Base-by-base conservation (phyloP, 2,888 invertebrate species). In the Panorpa germanica region DNA sequence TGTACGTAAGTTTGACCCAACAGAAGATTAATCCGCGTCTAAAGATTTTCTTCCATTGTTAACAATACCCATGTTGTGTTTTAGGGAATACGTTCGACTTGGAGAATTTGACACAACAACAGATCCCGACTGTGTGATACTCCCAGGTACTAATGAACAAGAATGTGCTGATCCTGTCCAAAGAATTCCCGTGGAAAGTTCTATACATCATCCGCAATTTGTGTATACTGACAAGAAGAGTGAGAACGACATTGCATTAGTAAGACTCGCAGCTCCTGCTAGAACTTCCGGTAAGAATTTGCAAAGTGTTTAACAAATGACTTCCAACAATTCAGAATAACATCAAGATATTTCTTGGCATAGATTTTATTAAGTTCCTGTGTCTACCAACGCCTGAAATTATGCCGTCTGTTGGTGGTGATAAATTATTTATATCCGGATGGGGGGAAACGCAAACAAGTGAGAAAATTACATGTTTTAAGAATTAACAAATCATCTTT, bases 101-200 rank as follows among this genome's bases (percentile, higher is more conserved):
- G 75, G 75, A 2, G 75, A 75, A 50, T 70, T 69, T 41, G 66
- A 75, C 42, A 62, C 59, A 0, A 60, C 63, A 38, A 62, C 59
- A 2, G 60, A 64, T 21, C 50, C 59, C 0, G 75, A 75, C 42
- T 75, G 75, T 45, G 50, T 61, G 12, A 47, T 48, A 45, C 56
- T 42, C 39, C 46, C 35, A n/a, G n/a, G n/a, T 32, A 46, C 46
- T 32, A 44, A 31, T 17, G n/a, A n/a, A n/a, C n/a, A n/a, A n/a
- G 38, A 38, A 14, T 47, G 47, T 26, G 42, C 42, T 1, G 38
- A 40, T 8, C 38, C 41, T 23, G 37, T 43, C 21, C 43, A 45
- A 36, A 43, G 45, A 28, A 39, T 42, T 7, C 29, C 22, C 4
- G 32, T 44, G 4, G 39, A 40, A 5, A 32, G 31, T 3, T 22